Evolutionary conservation across 2,797 vertebrate species (phyloP), one percentile per base, ranked within the genome.

Genomic region (Gymnodraco acuticeps): DNA sequence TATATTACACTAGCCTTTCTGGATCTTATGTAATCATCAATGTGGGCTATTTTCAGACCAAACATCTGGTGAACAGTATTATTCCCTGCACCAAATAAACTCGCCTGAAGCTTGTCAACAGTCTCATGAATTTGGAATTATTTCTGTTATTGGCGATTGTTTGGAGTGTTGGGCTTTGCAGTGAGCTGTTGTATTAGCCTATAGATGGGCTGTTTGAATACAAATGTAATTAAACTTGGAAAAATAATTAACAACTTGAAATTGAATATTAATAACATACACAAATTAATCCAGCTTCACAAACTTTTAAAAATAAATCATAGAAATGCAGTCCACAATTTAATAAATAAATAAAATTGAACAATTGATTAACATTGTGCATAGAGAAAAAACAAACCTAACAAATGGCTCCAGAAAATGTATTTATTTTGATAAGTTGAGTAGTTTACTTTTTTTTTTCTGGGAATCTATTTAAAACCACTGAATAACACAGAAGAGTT

Each of bases 111-210:
- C 51, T 47, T 61, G 70, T 70, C 51, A 46, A 41, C 45, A 48
- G 46, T 55, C 62, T 59, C 16, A 31, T 46, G 20, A 45, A 53
- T 48, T 38, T 78, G 66, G 58, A 63, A 65, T 43, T 66, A 14
- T 3, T 63, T 15, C 62, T 23, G 12, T 65, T 70, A 47, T 67
- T 70, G 45, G 64, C 50, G 3, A 56, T 31, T 42, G 50, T 23
- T 70, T 43, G 43, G 56, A 70, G 50, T 73, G 56, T 43, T 48
- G 51, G 45, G 45, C 41, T 70, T 75, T 65, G 47, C 46, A 70
- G 48, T 69, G 51, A 66, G 60, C 53, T 55, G 73, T 74, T 80
- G 50, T 70, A 38, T 74, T 77, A 67, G 52, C 63, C 58, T 50
- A 48, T 55, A 47, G 52, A 61, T 82, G 55, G 66, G 20, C 75